These are phyloP conservation scores for Procambarus virginalis DNA, from an alignment of 1,140 invertebrate species.

Conservation along the genomic window DNA sequence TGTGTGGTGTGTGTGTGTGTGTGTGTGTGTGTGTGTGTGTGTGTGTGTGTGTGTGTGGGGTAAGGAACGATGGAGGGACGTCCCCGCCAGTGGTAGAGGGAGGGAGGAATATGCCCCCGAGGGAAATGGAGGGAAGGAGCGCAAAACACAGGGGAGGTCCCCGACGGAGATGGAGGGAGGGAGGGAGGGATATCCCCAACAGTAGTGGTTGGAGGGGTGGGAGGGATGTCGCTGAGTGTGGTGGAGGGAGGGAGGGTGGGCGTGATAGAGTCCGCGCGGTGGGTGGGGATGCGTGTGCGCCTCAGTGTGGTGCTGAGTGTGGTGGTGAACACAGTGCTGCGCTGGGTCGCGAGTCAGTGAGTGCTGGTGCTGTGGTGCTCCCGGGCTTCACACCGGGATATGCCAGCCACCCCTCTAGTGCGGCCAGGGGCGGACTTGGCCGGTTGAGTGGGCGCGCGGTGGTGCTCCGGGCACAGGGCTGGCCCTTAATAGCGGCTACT, in stretches of 20 bases:
- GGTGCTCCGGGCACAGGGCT: too few relatives aligned
- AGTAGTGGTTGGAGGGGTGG: too few relatives aligned
- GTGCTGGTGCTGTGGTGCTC: background rate
- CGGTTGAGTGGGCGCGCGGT: background rate
- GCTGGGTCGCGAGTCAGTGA: conserved; percentile 9
- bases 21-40: too few relatives aligned
- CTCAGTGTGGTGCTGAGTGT: conserved; percentile 27
- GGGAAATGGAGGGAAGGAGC: background rate
- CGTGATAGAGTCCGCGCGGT: conserved; percentile 19
- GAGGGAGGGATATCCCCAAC: too few relatives aligned
- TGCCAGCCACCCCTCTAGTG: background rate
- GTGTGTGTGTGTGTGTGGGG: too few relatives aligned
- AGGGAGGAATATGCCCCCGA: too few relatives aligned
- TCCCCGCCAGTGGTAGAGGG: too few relatives aligned
- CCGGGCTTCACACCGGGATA: background rate
- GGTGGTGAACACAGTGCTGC: conserved; percentile 7
- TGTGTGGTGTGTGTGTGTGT: background rate
- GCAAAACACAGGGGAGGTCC: background rate
- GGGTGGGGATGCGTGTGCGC: background rate
- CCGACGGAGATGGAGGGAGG: background rate
- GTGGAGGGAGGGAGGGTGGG: background rate
- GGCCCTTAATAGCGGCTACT: too few relatives aligned
- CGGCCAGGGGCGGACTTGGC: background rate
- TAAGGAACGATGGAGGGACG: too few relatives aligned
- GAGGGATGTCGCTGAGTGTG: too few relatives aligned